Percentiles rank a stretch among this genome's conserved stretches.
phyloP scores from a whole-genome alignment of 2,888 invertebrate genomes.

The Tetragonula carbonaria region DNA sequence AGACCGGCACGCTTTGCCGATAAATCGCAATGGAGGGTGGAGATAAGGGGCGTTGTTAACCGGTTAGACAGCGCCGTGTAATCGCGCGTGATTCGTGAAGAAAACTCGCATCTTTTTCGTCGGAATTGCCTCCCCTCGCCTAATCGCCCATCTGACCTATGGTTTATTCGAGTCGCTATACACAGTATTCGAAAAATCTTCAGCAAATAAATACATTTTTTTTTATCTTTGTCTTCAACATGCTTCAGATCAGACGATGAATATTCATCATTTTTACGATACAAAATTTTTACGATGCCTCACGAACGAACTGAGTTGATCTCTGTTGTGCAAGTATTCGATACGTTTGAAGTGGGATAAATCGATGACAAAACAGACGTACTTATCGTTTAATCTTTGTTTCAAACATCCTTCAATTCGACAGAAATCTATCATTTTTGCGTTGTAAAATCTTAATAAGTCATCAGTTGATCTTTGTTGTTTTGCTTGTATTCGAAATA shows the following conservation, averaged over 20 bases:
- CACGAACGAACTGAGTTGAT: too few relatives aligned
- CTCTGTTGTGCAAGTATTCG: too few relatives aligned
- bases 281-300: too few relatives aligned
- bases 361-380: neutral
- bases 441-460: too few relatives aligned
- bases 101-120: slow-evolving; percentile 59
- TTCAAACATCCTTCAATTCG: neutral
- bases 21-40: slow-evolving; percentile 63
- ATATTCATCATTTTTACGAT: too few relatives aligned
- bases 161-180: neutral
- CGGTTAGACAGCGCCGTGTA: slow-evolving; percentile 62
- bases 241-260: too few relatives aligned
- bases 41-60: slow-evolving; percentile 69
- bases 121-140: slow-evolving; percentile 30
- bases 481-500: too few relatives aligned
- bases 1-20: slow-evolving; percentile 62
- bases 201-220: too few relatives aligned
- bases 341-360: neutral
- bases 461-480: too few relatives aligned
- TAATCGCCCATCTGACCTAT: slow-evolving; percentile 31
- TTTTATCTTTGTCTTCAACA: too few relatives aligned
- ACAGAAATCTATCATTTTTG: neutral
- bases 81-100: slow-evolving; percentile 68
- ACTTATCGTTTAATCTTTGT: neutral
- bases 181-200: too few relatives aligned